These are phyloP conservation scores for Semibalanus balanoides DNA, from an alignment of 1,140 invertebrate species.

Conservation along the genomic window DNA sequence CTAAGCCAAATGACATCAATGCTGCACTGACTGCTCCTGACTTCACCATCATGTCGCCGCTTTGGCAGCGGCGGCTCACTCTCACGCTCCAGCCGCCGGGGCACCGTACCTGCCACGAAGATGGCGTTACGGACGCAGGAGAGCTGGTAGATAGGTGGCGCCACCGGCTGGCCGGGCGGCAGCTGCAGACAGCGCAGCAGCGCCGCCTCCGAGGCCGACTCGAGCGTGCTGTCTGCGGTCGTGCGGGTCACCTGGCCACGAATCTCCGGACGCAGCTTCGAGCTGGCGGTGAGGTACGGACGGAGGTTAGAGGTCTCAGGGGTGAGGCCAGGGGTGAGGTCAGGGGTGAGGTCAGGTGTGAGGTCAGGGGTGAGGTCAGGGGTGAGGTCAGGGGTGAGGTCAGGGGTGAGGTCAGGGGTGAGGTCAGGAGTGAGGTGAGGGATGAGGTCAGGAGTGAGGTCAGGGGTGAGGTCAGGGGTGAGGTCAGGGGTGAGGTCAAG, in stretches of 20 bases:
- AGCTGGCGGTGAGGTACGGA: constrained; percentile 20
- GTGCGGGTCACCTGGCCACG: constrained; percentile 37
- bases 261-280: constrained; percentile 26
- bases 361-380: background rate
- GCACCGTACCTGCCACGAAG: constrained; percentile 42
- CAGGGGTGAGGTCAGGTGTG: too few relatives aligned
- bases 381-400: constrained; percentile 17
- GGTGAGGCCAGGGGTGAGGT: too few relatives aligned
- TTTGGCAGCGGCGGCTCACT: too few relatives aligned
- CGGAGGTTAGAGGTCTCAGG: too few relatives aligned
- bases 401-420: background rate
- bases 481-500: too few relatives aligned
- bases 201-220: constrained; percentile 29
- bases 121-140: constrained; percentile 37
- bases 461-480: too few relatives aligned
- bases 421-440: too few relatives aligned
- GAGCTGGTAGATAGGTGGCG: constrained; percentile 30
- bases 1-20: too few relatives aligned
- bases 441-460: too few relatives aligned
- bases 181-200: constrained; percentile 33
- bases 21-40: too few relatives aligned
- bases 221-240: constrained; percentile 35
- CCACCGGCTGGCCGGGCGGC: constrained; percentile 32
- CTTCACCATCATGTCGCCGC: too few relatives aligned
- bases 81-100: too few relatives aligned